A percentile compares a stretch with the other conserved stretches of the same genome.
Conservation (phyloP, 2,797 vertebrate genomes). For the Macropodus opercularis region DNA sequence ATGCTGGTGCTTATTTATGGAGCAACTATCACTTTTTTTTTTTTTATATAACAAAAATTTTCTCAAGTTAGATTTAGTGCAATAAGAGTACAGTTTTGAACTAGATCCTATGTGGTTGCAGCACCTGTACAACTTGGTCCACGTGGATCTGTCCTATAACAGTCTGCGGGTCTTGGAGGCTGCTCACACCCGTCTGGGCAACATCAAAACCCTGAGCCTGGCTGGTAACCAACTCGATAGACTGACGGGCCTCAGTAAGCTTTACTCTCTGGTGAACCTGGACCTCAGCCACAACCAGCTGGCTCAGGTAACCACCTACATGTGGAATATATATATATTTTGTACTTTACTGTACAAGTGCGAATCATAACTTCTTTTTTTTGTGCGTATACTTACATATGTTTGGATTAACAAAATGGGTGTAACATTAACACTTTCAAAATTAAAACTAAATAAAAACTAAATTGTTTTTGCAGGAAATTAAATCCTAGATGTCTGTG, state of each 20-base stretch:
- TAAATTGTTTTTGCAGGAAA: no score
- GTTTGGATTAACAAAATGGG: neutral
- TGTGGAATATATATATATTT: neutral
- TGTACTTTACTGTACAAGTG: neutral
- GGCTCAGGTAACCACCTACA: slow-evolving; percentile 82
- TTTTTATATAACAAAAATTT: no score
- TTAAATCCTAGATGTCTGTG: neutral
- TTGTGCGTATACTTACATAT: no score
- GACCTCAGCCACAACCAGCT: slow-evolving; percentile 93
- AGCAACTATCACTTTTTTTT: no score
- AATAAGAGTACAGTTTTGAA: neutral
- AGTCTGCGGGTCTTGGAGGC: slow-evolving; percentile 87
- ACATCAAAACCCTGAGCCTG: slow-evolving; percentile 95
- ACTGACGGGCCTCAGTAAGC: slow-evolving; percentile 90
- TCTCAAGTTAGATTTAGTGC: no score
- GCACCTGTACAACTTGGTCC: slow-evolving; percentile 97
- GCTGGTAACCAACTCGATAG: slow-evolving; percentile 91
- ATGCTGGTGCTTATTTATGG: no score
- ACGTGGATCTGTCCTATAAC: slow-evolving; percentile 96
- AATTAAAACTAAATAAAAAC: no score
- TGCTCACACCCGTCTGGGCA: slow-evolving; percentile 93
- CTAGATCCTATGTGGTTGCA: slow-evolving; percentile 59
- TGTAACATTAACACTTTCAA: neutral
- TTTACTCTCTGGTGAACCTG: slow-evolving; percentile 95
- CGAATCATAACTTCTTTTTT: no score